Conservation (phyloP, 2,113 vertebrate species). For the Ornithorhynchus anatinus region DNA sequence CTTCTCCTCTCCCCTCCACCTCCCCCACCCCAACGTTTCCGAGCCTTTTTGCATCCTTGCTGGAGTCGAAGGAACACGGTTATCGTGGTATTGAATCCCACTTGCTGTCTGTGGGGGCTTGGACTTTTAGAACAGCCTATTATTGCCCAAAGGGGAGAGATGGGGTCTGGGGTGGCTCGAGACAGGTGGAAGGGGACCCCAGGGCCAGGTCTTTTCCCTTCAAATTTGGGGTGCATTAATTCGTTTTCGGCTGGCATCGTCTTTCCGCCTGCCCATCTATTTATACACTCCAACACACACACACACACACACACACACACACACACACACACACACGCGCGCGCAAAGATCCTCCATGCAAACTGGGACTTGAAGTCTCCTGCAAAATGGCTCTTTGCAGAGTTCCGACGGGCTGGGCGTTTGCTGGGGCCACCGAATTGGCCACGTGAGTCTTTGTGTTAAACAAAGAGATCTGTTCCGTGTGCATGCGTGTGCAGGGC, state of each 20-base stretch:
- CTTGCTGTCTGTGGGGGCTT: slow-evolving; percentile 52
- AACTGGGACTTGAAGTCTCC: slow-evolving; percentile 59
- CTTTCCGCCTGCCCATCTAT: slow-evolving; percentile 66
- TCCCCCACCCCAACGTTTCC: slow-evolving; percentile 16
- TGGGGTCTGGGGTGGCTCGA: background rate
- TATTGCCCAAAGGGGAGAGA: slow-evolving; percentile 9
- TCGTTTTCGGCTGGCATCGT: slow-evolving; percentile 60
- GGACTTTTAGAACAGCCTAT: slow-evolving; percentile 57
- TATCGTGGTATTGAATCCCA: slow-evolving; percentile 20
- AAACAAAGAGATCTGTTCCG: slow-evolving; percentile 75
- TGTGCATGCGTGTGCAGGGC: slow-evolving; percentile 55
- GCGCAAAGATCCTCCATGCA: slow-evolving; percentile 61
- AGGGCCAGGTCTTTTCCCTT: slow-evolving; percentile 31
- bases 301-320: background rate
- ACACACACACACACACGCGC: slow-evolving; percentile 21
- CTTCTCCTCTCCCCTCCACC: background rate
- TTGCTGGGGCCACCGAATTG: slow-evolving; percentile 59
- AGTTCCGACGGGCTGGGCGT: slow-evolving; percentile 54
- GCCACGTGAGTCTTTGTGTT: slow-evolving; percentile 73
- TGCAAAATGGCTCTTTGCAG: slow-evolving; percentile 73
- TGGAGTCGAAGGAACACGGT: slow-evolving; percentile 8
- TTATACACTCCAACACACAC: slow-evolving; percentile 45
- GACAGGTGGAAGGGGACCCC: slow-evolving; percentile 19
- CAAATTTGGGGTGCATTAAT: slow-evolving; percentile 50
- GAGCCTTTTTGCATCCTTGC: slow-evolving; percentile 20